Percentiles rank a stretch among this genome's conserved stretches.
Conservation (phyloP, 1,140 invertebrate species). For the Lanistes nyassanus region DNA sequence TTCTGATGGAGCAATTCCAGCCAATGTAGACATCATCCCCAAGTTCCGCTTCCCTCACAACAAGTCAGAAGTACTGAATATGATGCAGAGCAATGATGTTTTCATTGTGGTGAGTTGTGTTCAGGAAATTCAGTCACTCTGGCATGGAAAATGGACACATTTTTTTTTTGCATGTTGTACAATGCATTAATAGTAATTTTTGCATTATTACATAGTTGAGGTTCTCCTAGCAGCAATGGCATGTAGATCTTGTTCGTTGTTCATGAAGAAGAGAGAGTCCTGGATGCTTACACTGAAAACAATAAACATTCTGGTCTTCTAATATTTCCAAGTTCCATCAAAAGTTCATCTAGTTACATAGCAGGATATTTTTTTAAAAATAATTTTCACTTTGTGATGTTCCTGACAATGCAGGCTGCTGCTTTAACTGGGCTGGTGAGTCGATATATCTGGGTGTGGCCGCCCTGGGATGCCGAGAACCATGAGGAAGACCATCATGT, state of each 20-base stretch:
- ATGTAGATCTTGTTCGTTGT: too few relatives aligned
- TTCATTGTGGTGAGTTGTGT: slow-evolving; percentile 45
- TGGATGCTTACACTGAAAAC: not conserved
- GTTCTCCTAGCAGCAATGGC: too few relatives aligned
- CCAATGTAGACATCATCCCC: slow-evolving; percentile 27
- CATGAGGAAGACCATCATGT: slow-evolving; percentile 26
- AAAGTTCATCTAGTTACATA: too few relatives aligned
- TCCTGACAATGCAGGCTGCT: slow-evolving; percentile 42
- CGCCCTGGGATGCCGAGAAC: slow-evolving; percentile 47
- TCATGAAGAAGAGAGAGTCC: not conserved
- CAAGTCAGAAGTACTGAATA: slow-evolving; percentile 33
- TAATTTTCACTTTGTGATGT: not conserved
- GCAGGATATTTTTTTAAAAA: too few relatives aligned
- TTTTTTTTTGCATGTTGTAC: too few relatives aligned
- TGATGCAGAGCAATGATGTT: slow-evolving; percentile 50
- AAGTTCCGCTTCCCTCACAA: slow-evolving; percentile 38
- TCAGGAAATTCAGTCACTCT: too few relatives aligned
- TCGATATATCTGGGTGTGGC: slow-evolving; percentile 56
- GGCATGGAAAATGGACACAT: too few relatives aligned
- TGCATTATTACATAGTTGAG: too few relatives aligned
- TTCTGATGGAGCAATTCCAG: slow-evolving; percentile 36
- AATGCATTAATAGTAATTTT: too few relatives aligned
- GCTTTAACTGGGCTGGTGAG: slow-evolving; percentile 45
- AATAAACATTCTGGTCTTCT: too few relatives aligned
- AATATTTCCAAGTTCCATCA: not conserved